phyloP scores from a whole-genome alignment of 1,140 invertebrate genomes.

The Zaprionus capensis region DNA sequence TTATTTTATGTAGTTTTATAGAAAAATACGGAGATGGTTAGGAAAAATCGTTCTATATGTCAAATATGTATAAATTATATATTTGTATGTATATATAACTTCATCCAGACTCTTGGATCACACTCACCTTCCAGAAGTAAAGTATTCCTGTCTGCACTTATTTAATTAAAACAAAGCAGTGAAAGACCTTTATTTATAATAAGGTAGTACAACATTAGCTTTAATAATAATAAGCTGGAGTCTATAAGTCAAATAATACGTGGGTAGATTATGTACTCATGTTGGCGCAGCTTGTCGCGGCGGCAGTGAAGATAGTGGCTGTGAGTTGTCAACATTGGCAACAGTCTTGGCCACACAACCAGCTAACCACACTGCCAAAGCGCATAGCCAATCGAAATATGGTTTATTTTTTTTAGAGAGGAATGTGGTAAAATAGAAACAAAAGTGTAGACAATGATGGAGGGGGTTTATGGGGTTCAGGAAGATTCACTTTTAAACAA shows the following conservation, averaged over 20 bases:
- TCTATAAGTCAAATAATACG: not conserved
- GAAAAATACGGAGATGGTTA: no score
- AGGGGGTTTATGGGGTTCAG: not conserved
- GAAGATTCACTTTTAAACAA: constrained; percentile 9
- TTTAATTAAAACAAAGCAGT: not conserved
- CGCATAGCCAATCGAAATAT: constrained; percentile 85
- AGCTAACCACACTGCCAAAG: constrained; percentile 99
- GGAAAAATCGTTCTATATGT: no score
- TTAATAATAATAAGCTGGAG: not conserved
- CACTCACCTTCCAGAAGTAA: not conserved
- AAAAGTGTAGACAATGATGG: constrained; percentile 4
- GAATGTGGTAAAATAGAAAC: constrained; percentile 1
- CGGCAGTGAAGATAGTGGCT: constrained; percentile 97
- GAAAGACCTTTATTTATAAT: not conserved
- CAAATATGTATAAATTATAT: no score
- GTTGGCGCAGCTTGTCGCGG: constrained; percentile 86
- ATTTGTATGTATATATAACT: no score
- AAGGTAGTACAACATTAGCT: not conserved
- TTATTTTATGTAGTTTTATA: no score
- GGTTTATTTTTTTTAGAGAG: constrained; percentile 7
- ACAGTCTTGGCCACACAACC: constrained; percentile 90
- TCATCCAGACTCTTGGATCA: not conserved
- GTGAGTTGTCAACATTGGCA: constrained; percentile 86
- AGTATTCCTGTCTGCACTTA: no score
- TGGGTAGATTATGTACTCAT: not conserved